Evolutionary conservation across 2,797 vertebrate genomes (phyloP), one percentile per base, ranked within the genome.

Genomic region (Gorsachius magnificus): DNA sequence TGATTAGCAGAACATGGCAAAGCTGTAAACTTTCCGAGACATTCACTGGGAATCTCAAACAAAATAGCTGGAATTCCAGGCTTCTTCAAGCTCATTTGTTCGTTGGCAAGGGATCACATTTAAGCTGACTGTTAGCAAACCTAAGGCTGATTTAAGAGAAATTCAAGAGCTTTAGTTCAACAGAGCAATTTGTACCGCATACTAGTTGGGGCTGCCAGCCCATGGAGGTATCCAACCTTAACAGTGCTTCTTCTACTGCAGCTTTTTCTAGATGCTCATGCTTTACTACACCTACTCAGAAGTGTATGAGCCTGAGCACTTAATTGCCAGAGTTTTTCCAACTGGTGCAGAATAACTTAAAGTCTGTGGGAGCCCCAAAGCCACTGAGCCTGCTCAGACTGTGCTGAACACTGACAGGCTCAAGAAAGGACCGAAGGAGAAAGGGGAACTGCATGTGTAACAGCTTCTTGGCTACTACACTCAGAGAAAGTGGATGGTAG

Each of bases 61-160:
- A 89, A 81, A 91, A 83, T 78, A 80, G 45, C 7, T 96, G 56
- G 46, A 95, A 95, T 71, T 96, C 69, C 75, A 85, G 69, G 38
- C 53, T 78, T 69, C 58, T 91, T 74, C 38, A 65, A 63, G 66
- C 93, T 75, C 11, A 35, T 85, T 89, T 95, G 66, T 60, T 93
- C 41, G 45, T 71, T 89, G 86, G 57, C 46, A 69, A 83, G 43
- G n/a, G 53, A 85, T 35, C 61, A 78, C 31, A 26, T 84, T 88
- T 71, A 90, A 60, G 53, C 31, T 79, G 56, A 46, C 54, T 78
- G 53, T 64, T 87, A 85, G 61, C n/a, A 87, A 93, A 85, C 15
- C 5, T 54, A 74, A 35, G 35, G 41, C 31, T 64, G 41, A 48
- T 64, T 36, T 35, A 81, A 65, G 53, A 83, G 71, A 75, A 83